These are phyloP conservation scores for Drosophila rhopaloa DNA, from an alignment of 1,140 invertebrate genomes.

Conservation along the genomic window DNA sequence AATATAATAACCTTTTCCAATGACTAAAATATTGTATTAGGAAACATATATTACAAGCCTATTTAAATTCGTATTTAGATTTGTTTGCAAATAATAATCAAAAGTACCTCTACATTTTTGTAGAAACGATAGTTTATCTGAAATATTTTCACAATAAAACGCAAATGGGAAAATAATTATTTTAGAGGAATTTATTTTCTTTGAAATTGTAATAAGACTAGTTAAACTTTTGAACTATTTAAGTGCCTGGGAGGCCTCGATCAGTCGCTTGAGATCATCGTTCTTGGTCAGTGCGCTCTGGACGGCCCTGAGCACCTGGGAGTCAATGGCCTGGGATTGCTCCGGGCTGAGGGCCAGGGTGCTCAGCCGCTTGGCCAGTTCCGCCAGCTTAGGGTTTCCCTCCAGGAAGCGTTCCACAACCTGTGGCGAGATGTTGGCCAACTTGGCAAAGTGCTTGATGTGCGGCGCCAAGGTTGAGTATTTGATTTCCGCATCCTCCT, in stretches of 20 bases:
- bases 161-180: too few relatives aligned
- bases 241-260: slow-evolving; percentile 57
- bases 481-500: background rate
- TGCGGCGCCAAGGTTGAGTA: slow-evolving; percentile 50
- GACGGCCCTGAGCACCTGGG: slow-evolving; percentile 64
- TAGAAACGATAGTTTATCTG: too few relatives aligned
- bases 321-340: slow-evolving; percentile 54
- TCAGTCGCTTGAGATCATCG: slow-evolving; percentile 60
- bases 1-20: too few relatives aligned
- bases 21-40: too few relatives aligned
- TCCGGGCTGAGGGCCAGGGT: slow-evolving; percentile 63
- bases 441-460: slow-evolving; percentile 58
- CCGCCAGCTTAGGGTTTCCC: slow-evolving; percentile 71
- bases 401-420: slow-evolving; percentile 63
- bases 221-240: slow-evolving; percentile 35
- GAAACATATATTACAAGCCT: too few relatives aligned
- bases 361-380: slow-evolving; percentile 71
- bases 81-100: too few relatives aligned
- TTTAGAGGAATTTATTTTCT: slow-evolving; percentile 13
- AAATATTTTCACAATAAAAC: too few relatives aligned
- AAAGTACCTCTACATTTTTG: too few relatives aligned
- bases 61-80: too few relatives aligned
- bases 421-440: slow-evolving; percentile 65
- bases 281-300: slow-evolving; percentile 64
- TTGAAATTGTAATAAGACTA: slow-evolving; percentile 25